A percentile compares a stretch with the other conserved stretches of the same genome.
Conservation (phyloP, 2,888 invertebrate genomes). For the Labia minor region DNA sequence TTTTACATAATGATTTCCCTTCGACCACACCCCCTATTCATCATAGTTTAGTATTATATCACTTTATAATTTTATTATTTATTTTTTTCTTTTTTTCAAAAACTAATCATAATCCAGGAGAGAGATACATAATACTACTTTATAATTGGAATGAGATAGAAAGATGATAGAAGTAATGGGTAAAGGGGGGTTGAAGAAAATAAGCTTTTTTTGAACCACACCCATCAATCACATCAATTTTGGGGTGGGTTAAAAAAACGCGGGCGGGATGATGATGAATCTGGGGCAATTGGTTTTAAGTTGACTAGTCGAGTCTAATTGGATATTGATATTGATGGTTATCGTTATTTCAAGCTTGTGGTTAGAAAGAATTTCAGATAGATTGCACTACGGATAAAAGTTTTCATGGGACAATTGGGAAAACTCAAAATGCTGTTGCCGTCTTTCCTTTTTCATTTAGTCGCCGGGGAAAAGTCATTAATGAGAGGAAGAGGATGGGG, state of each 20-base stretch:
- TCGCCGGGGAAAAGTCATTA: background rate
- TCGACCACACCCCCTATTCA: background rate
- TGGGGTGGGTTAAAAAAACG: background rate
- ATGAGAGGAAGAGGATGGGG: too few species aligned
- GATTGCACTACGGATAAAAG: too few species aligned
- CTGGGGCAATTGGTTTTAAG: background rate
- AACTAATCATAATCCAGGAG: background rate
- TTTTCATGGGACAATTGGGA: too few species aligned
- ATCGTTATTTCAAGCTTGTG: too few species aligned
- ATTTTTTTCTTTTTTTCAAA: background rate
- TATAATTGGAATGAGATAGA: background rate
- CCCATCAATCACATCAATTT: slow-evolving; percentile 13
- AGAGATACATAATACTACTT: background rate
- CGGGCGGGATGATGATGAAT: background rate
- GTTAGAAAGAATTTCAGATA: too few species aligned
- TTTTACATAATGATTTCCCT: too few species aligned
- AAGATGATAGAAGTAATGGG: background rate
- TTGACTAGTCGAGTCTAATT: background rate
- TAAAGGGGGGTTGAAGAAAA: background rate
- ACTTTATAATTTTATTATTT: background rate
- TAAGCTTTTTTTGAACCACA: slow-evolving; percentile 13
- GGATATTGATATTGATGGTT: slow-evolving; percentile 9
- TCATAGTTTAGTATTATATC: background rate
- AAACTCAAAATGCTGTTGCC: background rate
- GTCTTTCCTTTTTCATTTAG: background rate